A percentile compares a stretch with the other conserved stretches of the same genome.
phyloP scores from a whole-genome alignment of 2,113 vertebrate genomes.

The Gobiocypris rarus region DNA sequence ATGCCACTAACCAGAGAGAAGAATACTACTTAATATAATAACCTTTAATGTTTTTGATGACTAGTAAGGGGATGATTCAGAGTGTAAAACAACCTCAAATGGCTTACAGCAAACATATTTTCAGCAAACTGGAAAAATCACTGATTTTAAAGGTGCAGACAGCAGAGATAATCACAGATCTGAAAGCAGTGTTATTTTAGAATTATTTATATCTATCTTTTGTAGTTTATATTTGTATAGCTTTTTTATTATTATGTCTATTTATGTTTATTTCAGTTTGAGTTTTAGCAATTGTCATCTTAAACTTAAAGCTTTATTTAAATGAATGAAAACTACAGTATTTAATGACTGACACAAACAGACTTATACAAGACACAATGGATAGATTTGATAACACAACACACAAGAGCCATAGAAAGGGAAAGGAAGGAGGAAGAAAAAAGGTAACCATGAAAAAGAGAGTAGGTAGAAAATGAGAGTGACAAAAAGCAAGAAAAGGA shows the following conservation, averaged over 20 bases:
- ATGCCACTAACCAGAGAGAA: neutral
- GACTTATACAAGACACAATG: neutral
- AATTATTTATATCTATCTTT: no score
- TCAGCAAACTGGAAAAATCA: neutral
- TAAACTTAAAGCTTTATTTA: no score
- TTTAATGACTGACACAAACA: conserved; percentile 17
- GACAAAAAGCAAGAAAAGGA: neutral
- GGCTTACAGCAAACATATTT: neutral
- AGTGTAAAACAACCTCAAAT: neutral
- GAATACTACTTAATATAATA: neutral
- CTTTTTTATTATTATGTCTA: no score
- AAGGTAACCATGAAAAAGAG: neutral
- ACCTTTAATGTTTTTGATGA: conserved; percentile 1
- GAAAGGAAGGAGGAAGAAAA: neutral
- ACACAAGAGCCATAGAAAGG: neutral
- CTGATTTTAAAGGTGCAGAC: neutral
- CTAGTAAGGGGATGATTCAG: neutral
- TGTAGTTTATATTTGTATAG: no score
- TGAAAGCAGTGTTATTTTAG: no score
- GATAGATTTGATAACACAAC: neutral
- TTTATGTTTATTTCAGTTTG: no score
- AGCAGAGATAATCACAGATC: no score
- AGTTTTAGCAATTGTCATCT: no score
- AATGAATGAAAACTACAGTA: no score
- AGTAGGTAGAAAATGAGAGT: neutral